phyloP scores from a whole-genome alignment of 2,113 vertebrate genomes.

The Larimichthys crocea region DNA sequence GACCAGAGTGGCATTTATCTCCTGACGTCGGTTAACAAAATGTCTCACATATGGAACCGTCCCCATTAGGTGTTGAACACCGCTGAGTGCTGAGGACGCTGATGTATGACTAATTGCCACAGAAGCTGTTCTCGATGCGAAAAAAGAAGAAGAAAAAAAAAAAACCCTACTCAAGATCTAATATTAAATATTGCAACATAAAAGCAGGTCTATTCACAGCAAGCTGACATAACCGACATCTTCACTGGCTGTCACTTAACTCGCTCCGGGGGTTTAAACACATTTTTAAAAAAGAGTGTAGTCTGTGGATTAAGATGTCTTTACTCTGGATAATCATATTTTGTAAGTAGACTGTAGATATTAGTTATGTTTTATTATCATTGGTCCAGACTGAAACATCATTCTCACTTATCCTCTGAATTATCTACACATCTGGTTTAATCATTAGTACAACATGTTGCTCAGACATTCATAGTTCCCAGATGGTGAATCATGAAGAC shows the following conservation, averaged over 20 bases:
- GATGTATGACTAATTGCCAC: slow-evolving; percentile 38
- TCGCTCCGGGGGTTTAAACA: not conserved
- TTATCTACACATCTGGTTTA: not conserved
- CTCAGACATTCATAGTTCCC: not conserved
- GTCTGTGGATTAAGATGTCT: not conserved
- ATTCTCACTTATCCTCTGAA: not conserved
- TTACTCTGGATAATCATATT: not conserved
- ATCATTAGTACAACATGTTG: not conserved
- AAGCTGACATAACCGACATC: not conserved
- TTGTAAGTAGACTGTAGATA: not conserved
- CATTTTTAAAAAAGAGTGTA: slow-evolving; percentile 2
- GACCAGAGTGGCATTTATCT: slow-evolving; percentile 11
- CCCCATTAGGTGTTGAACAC: slow-evolving; percentile 15
- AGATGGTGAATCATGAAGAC: not conserved
- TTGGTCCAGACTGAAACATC: not conserved
- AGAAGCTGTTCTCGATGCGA: slow-evolving; percentile 15
- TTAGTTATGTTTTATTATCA: not conserved
- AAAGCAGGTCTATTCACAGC: slow-evolving; percentile 2
- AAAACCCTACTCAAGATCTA: slow-evolving; percentile 12
- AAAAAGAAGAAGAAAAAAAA: not conserved
- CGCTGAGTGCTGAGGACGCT: slow-evolving; percentile 18
- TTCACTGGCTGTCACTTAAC: not conserved
- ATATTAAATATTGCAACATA: slow-evolving; percentile 11
- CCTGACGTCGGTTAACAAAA: slow-evolving; percentile 27
- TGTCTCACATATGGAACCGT: slow-evolving; percentile 35